phyloP scores from a whole-genome alignment of 2,888 invertebrate genomes.

The Alentia gelatinosa region DNA sequence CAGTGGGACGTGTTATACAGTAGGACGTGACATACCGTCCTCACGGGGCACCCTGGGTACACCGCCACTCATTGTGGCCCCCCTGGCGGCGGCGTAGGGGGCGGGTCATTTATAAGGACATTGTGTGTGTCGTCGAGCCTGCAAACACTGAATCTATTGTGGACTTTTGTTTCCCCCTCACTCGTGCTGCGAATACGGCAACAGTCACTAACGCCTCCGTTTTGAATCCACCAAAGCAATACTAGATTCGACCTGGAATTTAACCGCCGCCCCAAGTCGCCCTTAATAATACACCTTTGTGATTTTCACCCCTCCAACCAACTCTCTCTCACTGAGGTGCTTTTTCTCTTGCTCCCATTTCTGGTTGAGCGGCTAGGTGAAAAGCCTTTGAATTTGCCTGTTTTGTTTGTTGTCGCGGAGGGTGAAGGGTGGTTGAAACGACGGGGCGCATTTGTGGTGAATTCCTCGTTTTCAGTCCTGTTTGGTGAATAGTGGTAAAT shows the following conservation, averaged over 20 bases:
- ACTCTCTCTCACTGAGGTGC: background rate
- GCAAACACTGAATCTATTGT: background rate
- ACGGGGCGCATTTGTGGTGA: background rate
- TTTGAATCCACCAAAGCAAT: background rate
- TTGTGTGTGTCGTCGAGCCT: background rate
- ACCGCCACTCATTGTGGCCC: background rate
- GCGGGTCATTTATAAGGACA: background rate
- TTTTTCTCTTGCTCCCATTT: background rate
- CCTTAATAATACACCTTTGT: background rate
- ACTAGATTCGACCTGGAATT: background rate
- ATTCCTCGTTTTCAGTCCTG: background rate
- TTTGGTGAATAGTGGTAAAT: background rate
- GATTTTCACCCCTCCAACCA: too few relatives aligned
- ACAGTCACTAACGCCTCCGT: background rate
- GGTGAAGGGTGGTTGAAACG: background rate
- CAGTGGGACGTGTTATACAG: too few relatives aligned
- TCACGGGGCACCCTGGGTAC: background rate
- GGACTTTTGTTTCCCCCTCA: background rate
- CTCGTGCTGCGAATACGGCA: background rate
- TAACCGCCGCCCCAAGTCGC: background rate
- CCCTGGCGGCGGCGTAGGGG: background rate
- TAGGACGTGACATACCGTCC: slow-evolving; percentile 14
- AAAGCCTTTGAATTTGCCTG: background rate
- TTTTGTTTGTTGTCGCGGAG: background rate
- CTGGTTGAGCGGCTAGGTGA: background rate